Conservation (phyloP, 2,888 invertebrate species). For the Macropis europaea region DNA sequence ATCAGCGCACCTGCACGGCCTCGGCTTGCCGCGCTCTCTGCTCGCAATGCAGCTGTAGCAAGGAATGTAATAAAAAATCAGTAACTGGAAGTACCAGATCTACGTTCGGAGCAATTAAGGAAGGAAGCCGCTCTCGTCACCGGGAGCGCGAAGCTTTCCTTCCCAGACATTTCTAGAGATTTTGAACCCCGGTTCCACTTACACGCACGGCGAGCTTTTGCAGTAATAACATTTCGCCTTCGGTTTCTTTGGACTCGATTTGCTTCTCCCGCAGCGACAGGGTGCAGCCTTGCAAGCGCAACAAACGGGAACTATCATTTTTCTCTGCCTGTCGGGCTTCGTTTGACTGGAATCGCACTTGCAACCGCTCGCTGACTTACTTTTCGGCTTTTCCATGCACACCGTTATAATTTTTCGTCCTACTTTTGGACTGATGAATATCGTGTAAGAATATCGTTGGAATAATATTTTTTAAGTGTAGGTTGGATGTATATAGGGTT, state of each 20-base stretch:
- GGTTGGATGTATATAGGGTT: too few relatives aligned
- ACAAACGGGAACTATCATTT: constrained; percentile 38
- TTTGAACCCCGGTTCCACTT: constrained; percentile 22
- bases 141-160: background rate
- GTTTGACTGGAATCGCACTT: constrained; percentile 35
- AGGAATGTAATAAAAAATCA: constrained; percentile 48
- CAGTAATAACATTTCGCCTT: constrained; percentile 72
- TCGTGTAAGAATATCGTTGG: background rate
- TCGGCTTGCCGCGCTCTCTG: constrained; percentile 44
- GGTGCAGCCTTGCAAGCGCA: constrained; percentile 58
- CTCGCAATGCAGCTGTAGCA: constrained; percentile 47
- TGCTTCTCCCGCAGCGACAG: constrained; percentile 60
- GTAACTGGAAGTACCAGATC: constrained; percentile 29
- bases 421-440: constrained; percentile 15
- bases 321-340: constrained; percentile 27
- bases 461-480: too few relatives aligned
- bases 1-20: constrained; percentile 59
- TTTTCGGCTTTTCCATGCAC: constrained; percentile 42
- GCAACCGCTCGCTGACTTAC: constrained; percentile 50
- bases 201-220: constrained; percentile 70
- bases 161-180: too few relatives aligned
- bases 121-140: background rate
- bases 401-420: constrained; percentile 23
- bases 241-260: constrained; percentile 50
- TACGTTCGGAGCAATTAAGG: constrained; percentile 12